Evolutionary conservation across 92 coral and sea anemone species (phyloP).

Genomic region (Blastomussa wellsi): DNA sequence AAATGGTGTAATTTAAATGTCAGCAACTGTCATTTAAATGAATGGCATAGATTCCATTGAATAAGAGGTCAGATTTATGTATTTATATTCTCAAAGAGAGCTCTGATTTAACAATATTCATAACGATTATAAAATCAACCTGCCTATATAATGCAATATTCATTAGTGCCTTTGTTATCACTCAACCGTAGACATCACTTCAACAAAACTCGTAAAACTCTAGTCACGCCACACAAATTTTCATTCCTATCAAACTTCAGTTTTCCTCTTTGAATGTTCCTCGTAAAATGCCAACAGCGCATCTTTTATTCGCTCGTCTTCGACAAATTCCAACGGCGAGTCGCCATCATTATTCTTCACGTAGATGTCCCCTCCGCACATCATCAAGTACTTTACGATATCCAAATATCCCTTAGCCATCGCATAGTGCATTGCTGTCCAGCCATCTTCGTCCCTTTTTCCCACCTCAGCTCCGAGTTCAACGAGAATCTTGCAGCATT

Average conservation of each 20-base stretch:
- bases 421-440: slow-evolving; percentile 94
- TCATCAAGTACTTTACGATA: slow-evolving; percentile 72
- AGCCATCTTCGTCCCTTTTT: slow-evolving; percentile 78
- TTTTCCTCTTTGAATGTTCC: slow-evolving; percentile 38
- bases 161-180: background rate
- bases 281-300: slow-evolving; percentile 54
- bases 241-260: slow-evolving; percentile 9
- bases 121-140: background rate
- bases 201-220: background rate
- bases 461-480: slow-evolving; percentile 76
- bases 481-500: slow-evolving; percentile 66
- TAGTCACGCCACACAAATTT: background rate
- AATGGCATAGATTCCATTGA: background rate
- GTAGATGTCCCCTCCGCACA: slow-evolving; percentile 71
- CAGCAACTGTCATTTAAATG: background rate
- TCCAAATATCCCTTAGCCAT: slow-evolving; percentile 83
- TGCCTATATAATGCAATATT: slow-evolving; percentile 8
- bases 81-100: background rate
- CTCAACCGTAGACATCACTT: background rate
- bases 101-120: background rate
- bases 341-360: slow-evolving; percentile 71
- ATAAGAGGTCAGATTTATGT: background rate
- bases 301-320: slow-evolving; percentile 56
- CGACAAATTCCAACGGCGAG: slow-evolving; percentile 73
- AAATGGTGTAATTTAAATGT: background rate